Conservation (phyloP, 2,797 vertebrate genomes). For the Amniataba percoides region DNA sequence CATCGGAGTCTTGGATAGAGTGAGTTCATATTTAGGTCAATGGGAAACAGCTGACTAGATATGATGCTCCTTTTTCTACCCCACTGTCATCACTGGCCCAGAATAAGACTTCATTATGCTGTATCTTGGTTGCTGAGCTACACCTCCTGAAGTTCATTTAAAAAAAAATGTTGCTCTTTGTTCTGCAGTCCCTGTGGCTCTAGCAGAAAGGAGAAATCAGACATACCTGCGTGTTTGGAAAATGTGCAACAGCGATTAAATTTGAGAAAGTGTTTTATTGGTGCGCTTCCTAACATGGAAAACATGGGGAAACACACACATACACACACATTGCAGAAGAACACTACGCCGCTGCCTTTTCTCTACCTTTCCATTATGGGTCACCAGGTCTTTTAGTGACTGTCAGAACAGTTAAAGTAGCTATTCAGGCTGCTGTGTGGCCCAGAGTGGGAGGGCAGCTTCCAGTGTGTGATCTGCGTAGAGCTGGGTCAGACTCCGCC, state of each 20-base stretch:
- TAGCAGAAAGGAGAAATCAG: slow-evolving; percentile 28
- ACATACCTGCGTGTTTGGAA: slow-evolving; percentile 53
- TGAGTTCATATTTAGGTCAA: slow-evolving; percentile 73
- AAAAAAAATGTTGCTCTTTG: slow-evolving; percentile 17
- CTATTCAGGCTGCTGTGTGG: slow-evolving; percentile 34
- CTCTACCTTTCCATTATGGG: slow-evolving; percentile 48
- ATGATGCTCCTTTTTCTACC: slow-evolving; percentile 47
- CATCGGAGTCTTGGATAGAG: slow-evolving; percentile 34
- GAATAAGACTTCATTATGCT: slow-evolving; percentile 32
- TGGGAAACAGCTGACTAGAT: slow-evolving; percentile 67
- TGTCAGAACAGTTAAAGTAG: slow-evolving; percentile 60
- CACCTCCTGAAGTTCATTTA: slow-evolving; percentile 21
- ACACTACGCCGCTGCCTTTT: slow-evolving; percentile 12
- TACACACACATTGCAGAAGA: slow-evolving; percentile 23
- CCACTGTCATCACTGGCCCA: slow-evolving; percentile 32
- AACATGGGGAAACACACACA: slow-evolving; percentile 37
- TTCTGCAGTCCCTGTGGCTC: slow-evolving; percentile 33
- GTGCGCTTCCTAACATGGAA: slow-evolving; percentile 33
- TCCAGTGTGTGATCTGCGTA: slow-evolving; percentile 37
- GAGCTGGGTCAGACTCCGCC: slow-evolving; percentile 26
- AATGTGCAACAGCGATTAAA: slow-evolving; percentile 52
- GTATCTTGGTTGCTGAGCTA: slow-evolving; percentile 33
- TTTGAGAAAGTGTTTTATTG: slow-evolving; percentile 59
- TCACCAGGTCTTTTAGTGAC: slow-evolving; percentile 49
- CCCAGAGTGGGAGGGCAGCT: slow-evolving; percentile 15